A percentile compares a stretch with the other conserved stretches of the same genome.
phyloP scores from a whole-genome alignment of 2,113 vertebrate species.

The Nycticryphes semicollaris region DNA sequence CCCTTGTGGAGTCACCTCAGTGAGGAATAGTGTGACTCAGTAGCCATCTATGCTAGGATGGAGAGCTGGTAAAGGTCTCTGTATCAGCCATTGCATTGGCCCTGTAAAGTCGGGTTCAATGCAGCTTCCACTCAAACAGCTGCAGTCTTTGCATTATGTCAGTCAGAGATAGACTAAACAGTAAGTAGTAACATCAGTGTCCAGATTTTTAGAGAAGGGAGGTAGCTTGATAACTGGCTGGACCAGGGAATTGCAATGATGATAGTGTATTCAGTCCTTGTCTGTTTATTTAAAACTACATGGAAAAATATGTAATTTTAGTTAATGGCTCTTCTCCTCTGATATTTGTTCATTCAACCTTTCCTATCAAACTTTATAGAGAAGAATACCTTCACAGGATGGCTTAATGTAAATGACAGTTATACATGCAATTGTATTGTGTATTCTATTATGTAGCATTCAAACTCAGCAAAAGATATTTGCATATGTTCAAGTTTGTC shows the following conservation, averaged over 20 bases:
- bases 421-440: background rate
- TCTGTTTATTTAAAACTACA: background rate
- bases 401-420: background rate
- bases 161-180: background rate
- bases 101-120: background rate
- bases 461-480: background rate
- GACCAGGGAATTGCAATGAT: background rate
- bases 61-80: background rate
- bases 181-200: background rate
- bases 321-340: background rate
- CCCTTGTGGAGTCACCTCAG: background rate
- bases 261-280: background rate
- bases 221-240: background rate
- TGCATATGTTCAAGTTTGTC: background rate
- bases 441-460: background rate
- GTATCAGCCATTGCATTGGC: background rate
- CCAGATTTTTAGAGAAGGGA: background rate
- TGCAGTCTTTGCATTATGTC: background rate
- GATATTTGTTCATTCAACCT: background rate
- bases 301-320: background rate
- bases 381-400: background rate
- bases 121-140: background rate
- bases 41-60: accelerated
- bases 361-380: background rate
- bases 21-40: background rate